Conservation (phyloP, 2,113 vertebrate species). For the Campylorhamphus procurvoides region DNA sequence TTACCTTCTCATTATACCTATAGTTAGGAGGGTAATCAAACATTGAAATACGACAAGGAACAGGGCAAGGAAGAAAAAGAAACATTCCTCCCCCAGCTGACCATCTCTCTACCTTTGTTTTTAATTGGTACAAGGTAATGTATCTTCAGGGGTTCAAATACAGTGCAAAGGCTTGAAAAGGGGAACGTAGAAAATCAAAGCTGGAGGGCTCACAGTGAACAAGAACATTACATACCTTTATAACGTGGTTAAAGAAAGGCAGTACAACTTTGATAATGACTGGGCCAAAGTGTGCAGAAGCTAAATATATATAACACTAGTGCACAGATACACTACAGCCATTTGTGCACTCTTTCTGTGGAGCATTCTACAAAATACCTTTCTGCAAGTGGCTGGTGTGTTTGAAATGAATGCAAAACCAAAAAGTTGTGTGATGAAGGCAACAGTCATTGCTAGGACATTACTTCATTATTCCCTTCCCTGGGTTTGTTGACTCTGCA, state of each 20-base stretch:
- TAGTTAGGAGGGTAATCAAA: not conserved
- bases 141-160: not conserved
- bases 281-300: not conserved
- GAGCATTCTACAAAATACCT: not conserved
- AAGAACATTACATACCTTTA: not conserved
- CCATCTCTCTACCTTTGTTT: not conserved
- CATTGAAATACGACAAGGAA: not conserved
- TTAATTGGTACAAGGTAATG: not conserved
- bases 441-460: not conserved
- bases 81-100: not conserved
- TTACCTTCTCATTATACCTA: not conserved
- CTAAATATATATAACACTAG: not conserved
- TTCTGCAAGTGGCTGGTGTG: not conserved
- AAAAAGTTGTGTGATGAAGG: not conserved
- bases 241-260: not conserved
- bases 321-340: not conserved
- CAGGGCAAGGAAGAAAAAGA: not conserved
- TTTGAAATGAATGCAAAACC: not conserved
- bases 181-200: not conserved
- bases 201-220: not conserved
- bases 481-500: not conserved
- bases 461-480: not conserved
- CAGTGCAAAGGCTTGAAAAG: not conserved
- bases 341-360: not conserved
- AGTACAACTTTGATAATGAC: not conserved